Percentiles rank a stretch among this genome's conserved stretches.
Evolutionary conservation across 2,113 vertebrate species (phyloP).

Genomic region (Diglossa brunneiventris): DNA sequence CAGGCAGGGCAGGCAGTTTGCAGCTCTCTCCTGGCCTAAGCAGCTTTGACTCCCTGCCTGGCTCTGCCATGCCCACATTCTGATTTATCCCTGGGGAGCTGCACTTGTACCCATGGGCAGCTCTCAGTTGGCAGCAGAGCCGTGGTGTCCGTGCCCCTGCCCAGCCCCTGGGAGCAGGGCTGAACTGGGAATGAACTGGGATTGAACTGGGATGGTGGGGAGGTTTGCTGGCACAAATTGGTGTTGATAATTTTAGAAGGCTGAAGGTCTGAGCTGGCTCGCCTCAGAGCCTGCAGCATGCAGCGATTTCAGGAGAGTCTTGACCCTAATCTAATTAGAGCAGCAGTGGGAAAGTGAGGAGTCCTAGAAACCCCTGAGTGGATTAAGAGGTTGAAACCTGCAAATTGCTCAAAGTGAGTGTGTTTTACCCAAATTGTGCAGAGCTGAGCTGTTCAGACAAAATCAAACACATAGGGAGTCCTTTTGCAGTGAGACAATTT

Average conservation of each 20-base stretch:
- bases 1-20: neutral
- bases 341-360: conserved; percentile 30
- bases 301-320: neutral
- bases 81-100: neutral
- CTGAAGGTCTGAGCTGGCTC: conserved; percentile 18
- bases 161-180: fast-evolving
- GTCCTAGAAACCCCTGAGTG: neutral
- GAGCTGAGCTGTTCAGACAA: neutral
- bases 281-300: neutral
- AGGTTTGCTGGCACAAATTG: fast-evolving
- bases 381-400: conserved; percentile 30
- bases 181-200: neutral
- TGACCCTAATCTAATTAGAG: conserved; percentile 4
- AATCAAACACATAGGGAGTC: fast-evolving
- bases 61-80: fast-evolving
- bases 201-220: neutral
- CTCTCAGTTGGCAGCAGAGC: neutral
- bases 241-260: neutral
- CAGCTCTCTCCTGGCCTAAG: neutral
- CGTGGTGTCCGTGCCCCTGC: too few species aligned
- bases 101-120: neutral
- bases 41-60: neutral
- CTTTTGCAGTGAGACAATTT: neutral
- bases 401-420: neutral
- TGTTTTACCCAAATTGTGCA: neutral